Base-by-base conservation (phyloP, 2,113 vertebrate genomes). In the Lethenteron camtschaticum region DNA sequence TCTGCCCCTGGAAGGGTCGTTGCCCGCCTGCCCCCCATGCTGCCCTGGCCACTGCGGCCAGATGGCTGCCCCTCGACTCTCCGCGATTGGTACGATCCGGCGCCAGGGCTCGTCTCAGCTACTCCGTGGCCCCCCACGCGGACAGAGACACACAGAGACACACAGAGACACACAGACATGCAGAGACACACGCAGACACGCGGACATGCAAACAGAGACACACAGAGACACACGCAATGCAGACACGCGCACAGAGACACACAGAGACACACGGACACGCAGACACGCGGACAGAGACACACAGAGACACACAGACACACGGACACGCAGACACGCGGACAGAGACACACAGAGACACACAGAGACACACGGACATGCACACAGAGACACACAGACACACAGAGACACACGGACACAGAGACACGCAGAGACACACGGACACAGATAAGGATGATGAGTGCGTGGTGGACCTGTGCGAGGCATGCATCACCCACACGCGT, bases 31-130 rank as follows among this genome's bases (percentile, higher is more conserved):
- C 0, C 83, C 75, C 9, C 89, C 89, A 71, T 85, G 84, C 75
- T 87, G 89, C 12, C 81, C 83, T 8, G 85, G 87, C 92, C 91
- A 96, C 79, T 88, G 90, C 0, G 87, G 80, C 92, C 92, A 97
- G 74, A 88, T 82, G 3, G 82, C 80, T 74, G 83, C 81, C 1
- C 74, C 41, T 92, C 91, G 4, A 83, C 73, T 55, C 87, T 82
- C 70, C 86, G 82, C 2, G 83, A 72, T 70, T 82, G 83, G 80
- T 90, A 96, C 71, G 5, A 86, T 83, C 11, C 78, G 74, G 0
- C 80, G 1, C 79, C 76, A 77, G 84, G 90, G 41, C 80, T 73
- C 1, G 77, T 69, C 71, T 85, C 84, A 0, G 80, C 0, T 8
- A 70, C 79, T 79, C 75, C 3, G 10, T 4, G 41, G 41, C 6